Evolutionary conservation across 37 sponge, comb jelly and placozoan species (phyloP).

Genomic region (Halichondria panicea): DNA sequence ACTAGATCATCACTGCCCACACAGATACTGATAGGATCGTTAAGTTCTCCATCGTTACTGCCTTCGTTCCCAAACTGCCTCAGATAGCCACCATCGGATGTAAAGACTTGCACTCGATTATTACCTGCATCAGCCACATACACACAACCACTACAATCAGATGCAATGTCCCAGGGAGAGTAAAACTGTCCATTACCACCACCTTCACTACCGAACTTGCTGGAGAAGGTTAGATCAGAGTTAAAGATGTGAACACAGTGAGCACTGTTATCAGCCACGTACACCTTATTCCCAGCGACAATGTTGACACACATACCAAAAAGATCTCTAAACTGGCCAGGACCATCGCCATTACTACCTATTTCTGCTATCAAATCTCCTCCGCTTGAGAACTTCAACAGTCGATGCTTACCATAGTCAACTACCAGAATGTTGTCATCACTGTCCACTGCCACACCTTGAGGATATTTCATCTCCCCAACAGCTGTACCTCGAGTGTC

Average conservation of each 20-base stretch:
- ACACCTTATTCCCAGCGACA: neutral
- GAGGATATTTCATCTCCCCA: conserved; percentile 24
- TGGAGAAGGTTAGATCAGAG: conserved; percentile 43
- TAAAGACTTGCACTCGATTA: conserved; percentile 65
- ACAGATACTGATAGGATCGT: neutral
- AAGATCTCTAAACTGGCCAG: conserved; percentile 37
- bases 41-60: neutral
- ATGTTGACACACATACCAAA: conserved; percentile 25
- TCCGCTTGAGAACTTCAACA: conserved; percentile 35
- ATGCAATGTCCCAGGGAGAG: conserved; percentile 31
- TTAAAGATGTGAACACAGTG: conserved; percentile 58
- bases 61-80: conserved; percentile 19
- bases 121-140: conserved; percentile 55
- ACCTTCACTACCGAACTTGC: conserved; percentile 47
- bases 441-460: conserved; percentile 36
- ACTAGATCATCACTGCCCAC: neutral
- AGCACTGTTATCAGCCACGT: neutral
- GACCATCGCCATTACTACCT: conserved; percentile 26
- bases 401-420: conserved; percentile 34
- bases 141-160: conserved; percentile 41
- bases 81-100: conserved; percentile 16
- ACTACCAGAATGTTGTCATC: conserved; percentile 42
- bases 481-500: conserved; percentile 10
- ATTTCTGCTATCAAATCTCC: conserved; percentile 27
- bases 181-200: conserved; percentile 56